Evolutionary conservation across 2,113 vertebrate species (phyloP).

Genomic region (Atherinomorus stipes): DNA sequence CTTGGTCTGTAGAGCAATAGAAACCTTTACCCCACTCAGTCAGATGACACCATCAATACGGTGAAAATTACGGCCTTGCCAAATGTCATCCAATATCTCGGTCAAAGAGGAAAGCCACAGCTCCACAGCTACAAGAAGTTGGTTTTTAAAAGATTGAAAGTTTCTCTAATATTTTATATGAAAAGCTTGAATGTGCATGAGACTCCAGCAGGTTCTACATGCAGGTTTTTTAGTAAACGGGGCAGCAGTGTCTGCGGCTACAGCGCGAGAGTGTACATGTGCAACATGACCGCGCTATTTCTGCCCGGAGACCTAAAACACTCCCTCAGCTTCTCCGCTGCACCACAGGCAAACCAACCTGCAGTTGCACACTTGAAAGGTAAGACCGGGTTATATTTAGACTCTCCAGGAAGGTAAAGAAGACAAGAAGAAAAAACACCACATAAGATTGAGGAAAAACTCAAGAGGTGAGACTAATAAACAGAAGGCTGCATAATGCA

Average conservation of each 20-base stretch:
- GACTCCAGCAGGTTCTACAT: constrained; percentile 17
- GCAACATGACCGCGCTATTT: constrained; percentile 45
- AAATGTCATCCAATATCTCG: background rate
- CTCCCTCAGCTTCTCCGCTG: background rate
- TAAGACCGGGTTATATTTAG: constrained; percentile 11
- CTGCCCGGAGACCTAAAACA: constrained; percentile 29
- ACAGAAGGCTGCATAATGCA: background rate
- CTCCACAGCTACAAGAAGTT: background rate
- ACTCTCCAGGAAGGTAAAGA: constrained; percentile 11
- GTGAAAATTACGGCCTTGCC: constrained; percentile 20
- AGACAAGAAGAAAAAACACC: background rate
- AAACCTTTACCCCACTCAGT: constrained; percentile 21
- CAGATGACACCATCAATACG: constrained; percentile 44
- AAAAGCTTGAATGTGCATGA: background rate
- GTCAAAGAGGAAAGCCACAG: constrained; percentile 2
- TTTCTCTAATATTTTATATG: background rate
- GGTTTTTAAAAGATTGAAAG: background rate
- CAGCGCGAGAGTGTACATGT: constrained; percentile 9
- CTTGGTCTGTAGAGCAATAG: too few relatives aligned
- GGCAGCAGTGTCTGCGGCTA: constrained; percentile 1
- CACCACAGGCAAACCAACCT: constrained; percentile 1
- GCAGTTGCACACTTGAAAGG: constrained; percentile 18
- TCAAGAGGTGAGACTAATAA: background rate
- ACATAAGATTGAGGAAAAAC: background rate
- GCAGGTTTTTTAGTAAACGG: too few relatives aligned